These are phyloP conservation scores for Diachasma alloeum DNA, from an alignment of 1,140 invertebrate species.

Conservation along the genomic window DNA sequence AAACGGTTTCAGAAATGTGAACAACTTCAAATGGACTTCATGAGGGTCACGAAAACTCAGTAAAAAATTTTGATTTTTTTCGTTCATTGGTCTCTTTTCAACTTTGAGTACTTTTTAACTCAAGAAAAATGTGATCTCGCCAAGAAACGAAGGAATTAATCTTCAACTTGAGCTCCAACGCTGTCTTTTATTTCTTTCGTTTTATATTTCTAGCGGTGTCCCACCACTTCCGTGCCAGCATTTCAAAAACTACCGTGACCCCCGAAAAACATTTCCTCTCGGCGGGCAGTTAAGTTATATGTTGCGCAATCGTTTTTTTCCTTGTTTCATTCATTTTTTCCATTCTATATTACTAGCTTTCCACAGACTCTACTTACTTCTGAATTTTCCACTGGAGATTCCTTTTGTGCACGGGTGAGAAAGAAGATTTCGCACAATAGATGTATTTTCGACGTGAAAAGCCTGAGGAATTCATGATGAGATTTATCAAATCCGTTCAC, in stretches of 20 bases:
- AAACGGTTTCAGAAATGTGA: neutral
- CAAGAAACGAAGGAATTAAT: neutral
- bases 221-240: neutral
- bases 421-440: no score
- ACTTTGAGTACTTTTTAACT: neutral
- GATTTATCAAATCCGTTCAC: no score
- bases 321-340: no score
- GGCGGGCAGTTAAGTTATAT: neutral
- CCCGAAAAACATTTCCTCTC: neutral
- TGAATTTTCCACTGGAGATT: no score
- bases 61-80: neutral
- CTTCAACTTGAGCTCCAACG: neutral
- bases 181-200: neutral
- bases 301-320: neutral
- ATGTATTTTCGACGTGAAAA: no score
- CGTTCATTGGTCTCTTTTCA: neutral
- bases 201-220: neutral
- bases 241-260: neutral
- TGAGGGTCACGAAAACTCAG: neutral
- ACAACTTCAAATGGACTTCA: neutral
- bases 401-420: no score
- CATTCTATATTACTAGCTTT: no score
- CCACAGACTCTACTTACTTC: no score
- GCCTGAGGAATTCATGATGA: no score
- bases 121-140: neutral